Evolutionary conservation across 1,140 invertebrate genomes (phyloP).

Genomic region (Ostrea denselamellosa): DNA sequence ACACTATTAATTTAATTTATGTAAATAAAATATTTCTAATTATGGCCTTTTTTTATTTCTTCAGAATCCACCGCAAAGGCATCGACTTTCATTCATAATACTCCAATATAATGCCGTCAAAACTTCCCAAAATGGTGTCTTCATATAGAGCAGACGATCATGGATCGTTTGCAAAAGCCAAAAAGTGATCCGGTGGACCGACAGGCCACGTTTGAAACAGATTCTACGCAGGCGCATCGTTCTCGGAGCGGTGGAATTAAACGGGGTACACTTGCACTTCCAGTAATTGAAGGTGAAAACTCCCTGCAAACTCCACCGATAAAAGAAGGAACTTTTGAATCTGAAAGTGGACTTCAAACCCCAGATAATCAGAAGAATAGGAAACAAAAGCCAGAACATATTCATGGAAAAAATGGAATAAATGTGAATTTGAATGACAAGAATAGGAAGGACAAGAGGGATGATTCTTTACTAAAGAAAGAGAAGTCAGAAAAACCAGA

Average conservation of each 20-base stretch:
- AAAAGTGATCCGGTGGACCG: slow-evolving; percentile 28
- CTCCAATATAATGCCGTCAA: neutral
- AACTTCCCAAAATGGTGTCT: neutral
- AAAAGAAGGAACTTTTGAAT: slow-evolving; percentile 16
- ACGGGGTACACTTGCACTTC: slow-evolving; percentile 47
- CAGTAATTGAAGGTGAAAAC: slow-evolving; percentile 37
- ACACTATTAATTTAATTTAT: too few species aligned
- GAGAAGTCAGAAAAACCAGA: neutral
- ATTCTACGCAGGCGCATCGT: slow-evolving; percentile 42
- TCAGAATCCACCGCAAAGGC: too few species aligned
- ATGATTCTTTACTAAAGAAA: slow-evolving; percentile 28
- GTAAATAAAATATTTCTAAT: too few species aligned
- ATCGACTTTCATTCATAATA: neutral
- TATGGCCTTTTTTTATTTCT: too few species aligned
- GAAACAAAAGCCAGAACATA: slow-evolving; percentile 4
- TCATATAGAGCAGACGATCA: slow-evolving; percentile 1
- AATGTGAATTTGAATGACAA: slow-evolving; percentile 15
- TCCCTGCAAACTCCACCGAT: neutral
- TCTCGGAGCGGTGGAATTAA: slow-evolving; percentile 51
- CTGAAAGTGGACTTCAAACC: neutral
- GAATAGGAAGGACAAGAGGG: neutral
- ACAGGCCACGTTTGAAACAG: slow-evolving; percentile 53
- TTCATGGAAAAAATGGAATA: slow-evolving; percentile 20
- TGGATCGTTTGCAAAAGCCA: slow-evolving; percentile 1
- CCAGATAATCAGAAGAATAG: neutral